Base-by-base conservation (phyloP, 2,113 vertebrate species). In the Platichthys flesus region DNA sequence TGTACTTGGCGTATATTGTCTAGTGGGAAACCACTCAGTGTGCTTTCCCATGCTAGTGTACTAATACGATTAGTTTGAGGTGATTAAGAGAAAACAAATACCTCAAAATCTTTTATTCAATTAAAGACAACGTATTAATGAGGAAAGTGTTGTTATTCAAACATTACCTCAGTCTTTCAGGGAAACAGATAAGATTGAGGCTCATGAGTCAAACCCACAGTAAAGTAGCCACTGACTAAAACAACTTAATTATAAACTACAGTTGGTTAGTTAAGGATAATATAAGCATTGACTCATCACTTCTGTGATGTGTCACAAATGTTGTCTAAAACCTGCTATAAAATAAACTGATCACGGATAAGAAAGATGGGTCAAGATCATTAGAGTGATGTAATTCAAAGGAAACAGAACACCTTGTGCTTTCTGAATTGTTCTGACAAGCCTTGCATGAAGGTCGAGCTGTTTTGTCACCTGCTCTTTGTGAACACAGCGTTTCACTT, bases 391-490 rank as follows among this genome's bases (percentile, higher is more conserved):
- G 51, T 21, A 78, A 18, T 45, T 79, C 24, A 40, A 64, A 20
- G 0, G 6, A 31, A 74, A 31, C 60, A 70, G 18, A 71, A 70
- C 80, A 76, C 49, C 9, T 18, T 14, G 31, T 75, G 76, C 24
- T 45, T 57, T 35, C 21, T 26, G 13, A 62, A 47, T 24, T 1
- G 37, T 49, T 74, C n/a, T 37, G 40, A 12, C n/a, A 66, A 18
- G n/a, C 58, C 47, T 78, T 13, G 26, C 57, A 4, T 54, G 9
- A 20, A 70, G 57, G 55, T 20, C n/a, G 31, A 31, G 60, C 49
- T 59, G 74, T 81, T 78, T 79, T 78, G 35, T 45, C 62, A 85
- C 67, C 79, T 85, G 82, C 75, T 79, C 23, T 71, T 63, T 81
- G 65, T 79, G 78, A 81, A 69, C 67, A 71, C 55, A 20, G 49